These are phyloP conservation scores for Acanthosepion lycidas DNA, from an alignment of 2,888 invertebrate genomes.

Conservation along the genomic window DNA sequence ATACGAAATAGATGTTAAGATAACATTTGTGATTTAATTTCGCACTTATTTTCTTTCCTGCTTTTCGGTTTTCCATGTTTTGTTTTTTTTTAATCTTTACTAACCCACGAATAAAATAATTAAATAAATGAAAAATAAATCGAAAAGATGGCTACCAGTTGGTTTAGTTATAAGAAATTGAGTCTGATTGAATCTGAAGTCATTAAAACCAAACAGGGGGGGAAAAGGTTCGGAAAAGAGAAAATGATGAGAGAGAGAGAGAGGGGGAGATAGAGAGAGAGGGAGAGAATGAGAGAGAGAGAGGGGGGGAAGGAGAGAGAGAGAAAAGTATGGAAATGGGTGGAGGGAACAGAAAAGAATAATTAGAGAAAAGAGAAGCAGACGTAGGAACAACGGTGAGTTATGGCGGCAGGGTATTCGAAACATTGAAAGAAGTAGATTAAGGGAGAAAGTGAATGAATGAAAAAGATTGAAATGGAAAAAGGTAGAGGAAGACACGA, in stretches of 20 bases:
- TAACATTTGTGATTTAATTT: not conserved
- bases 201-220: not conserved
- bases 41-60: not conserved
- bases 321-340: not conserved
- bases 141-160: not conserved
- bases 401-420: no score
- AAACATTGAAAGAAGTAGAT: no score
- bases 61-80: not conserved
- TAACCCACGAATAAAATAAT: not conserved
- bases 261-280: not conserved
- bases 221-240: not conserved
- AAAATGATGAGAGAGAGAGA: not conserved
- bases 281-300: not conserved
- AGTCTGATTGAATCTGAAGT: not conserved
- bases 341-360: no score
- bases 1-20: not conserved
- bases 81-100: not conserved
- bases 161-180: not conserved
- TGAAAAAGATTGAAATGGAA: no score
- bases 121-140: not conserved
- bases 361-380: no score
- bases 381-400: no score
- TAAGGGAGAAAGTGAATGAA: no score
- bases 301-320: fast-evolving
- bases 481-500: no score